phyloP scores from a whole-genome alignment of 2,888 invertebrate species.

The Heliothis peltigera region DNA sequence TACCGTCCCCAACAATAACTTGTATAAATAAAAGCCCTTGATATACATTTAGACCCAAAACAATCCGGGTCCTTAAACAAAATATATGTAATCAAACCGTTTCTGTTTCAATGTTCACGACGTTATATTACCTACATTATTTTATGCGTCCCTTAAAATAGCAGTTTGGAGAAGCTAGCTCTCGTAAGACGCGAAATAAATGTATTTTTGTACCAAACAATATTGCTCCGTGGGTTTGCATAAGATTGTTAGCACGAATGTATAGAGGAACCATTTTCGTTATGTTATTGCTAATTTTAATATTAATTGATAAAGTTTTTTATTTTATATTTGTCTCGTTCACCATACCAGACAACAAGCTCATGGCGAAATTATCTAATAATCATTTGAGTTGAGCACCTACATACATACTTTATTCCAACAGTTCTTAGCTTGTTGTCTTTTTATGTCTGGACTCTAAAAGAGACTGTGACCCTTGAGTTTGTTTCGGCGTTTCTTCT shows the following conservation, averaged over 20 bases:
- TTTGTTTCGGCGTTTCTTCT: too few relatives aligned
- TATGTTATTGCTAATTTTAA: constrained; percentile 1
- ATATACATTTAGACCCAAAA: constrained; percentile 39
- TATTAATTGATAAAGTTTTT: not conserved
- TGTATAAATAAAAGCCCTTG: constrained; percentile 6
- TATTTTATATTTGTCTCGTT: too few relatives aligned
- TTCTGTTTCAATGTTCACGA: constrained; percentile 45
- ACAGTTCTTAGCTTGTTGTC: too few relatives aligned
- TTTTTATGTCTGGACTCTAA: too few relatives aligned
- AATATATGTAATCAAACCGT: constrained; percentile 51
- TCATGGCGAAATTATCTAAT: too few relatives aligned
- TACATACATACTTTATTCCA: too few relatives aligned
- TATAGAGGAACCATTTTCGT: constrained; percentile 21
- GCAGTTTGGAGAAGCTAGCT: constrained; percentile 63
- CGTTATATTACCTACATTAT: constrained; percentile 60
- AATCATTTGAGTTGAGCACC: too few relatives aligned
- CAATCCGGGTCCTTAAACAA: constrained; percentile 30
- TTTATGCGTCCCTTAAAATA: constrained; percentile 68
- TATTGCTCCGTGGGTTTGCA: constrained; percentile 35
- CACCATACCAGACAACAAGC: too few relatives aligned
- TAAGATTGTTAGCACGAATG: constrained; percentile 31
- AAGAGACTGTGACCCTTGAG: too few relatives aligned
- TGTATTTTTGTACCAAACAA: constrained; percentile 47
- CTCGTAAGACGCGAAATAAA: constrained; percentile 67
- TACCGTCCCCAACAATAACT: constrained; percentile 17